A percentile compares a stretch with the other conserved stretches of the same genome.
phyloP scores from a whole-genome alignment of 2,113 vertebrate species.

The Pantherophis guttatus region DNA sequence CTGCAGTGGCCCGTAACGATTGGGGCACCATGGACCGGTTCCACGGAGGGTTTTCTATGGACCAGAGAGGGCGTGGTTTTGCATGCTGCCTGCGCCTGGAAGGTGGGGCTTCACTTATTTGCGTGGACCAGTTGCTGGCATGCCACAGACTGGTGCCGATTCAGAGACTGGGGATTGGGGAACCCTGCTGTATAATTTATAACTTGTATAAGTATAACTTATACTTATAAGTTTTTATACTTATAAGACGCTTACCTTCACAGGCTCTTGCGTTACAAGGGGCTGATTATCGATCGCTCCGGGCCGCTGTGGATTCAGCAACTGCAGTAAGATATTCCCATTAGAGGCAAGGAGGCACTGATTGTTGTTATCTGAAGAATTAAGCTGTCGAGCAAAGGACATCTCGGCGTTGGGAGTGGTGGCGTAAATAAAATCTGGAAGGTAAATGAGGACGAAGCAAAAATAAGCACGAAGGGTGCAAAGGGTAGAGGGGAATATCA shows the following conservation, averaged over 20 bases:
- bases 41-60: no score
- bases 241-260: slow-evolving; percentile 77
- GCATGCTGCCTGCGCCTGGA: no score
- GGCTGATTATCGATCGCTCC: slow-evolving; percentile 97
- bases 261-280: slow-evolving; percentile 87
- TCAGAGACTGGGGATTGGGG: no score
- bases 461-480: background rate
- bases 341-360: slow-evolving; percentile 87
- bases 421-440: slow-evolving; percentile 79
- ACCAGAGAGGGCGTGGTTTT: no score
- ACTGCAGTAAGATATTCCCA: slow-evolving; percentile 80
- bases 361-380: slow-evolving; percentile 90
- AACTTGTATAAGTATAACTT: no score
- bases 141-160: no score
- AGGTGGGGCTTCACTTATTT: no score
- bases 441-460: background rate
- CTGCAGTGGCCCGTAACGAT: no score
- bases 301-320: slow-evolving; percentile 87
- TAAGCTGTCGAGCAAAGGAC: slow-evolving; percentile 89
- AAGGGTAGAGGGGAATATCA: background rate
- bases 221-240: background rate
- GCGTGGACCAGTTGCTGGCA: no score
- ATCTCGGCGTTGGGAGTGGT: slow-evolving; percentile 80
- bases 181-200: no score
- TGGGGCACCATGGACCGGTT: no score